Evolutionary conservation across 2,113 vertebrate genomes (phyloP).

Genomic region (Peromyscus californicus): DNA sequence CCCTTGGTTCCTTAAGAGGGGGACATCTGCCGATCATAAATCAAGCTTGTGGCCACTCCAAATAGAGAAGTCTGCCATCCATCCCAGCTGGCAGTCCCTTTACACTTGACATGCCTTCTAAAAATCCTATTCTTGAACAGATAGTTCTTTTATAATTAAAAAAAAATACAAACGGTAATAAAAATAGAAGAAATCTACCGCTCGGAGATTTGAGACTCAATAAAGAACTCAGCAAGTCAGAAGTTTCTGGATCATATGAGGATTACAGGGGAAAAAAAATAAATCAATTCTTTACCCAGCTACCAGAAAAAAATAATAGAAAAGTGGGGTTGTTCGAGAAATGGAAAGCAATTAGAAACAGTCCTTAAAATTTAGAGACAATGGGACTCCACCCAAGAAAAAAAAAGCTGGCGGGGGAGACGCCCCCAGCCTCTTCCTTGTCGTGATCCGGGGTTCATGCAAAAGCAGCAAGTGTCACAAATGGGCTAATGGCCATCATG

Average conservation of each 20-base stretch:
- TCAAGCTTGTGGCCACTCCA: conserved; percentile 30
- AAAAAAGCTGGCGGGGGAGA: neutral
- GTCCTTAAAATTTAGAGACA: neutral
- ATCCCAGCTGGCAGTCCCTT: neutral
- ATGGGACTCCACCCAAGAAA: neutral
- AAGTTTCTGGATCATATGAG: conserved; percentile 16
- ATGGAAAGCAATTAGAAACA: neutral
- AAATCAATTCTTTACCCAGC: neutral
- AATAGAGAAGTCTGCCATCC: conserved; percentile 41
- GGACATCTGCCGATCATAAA: conserved; percentile 56
- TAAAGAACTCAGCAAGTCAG: conserved; percentile 33
- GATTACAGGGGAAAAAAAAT: neutral
- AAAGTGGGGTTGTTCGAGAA: neutral
- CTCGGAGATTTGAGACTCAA: conserved; percentile 29
- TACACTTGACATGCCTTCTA: neutral
- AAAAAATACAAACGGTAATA: conserved; percentile 50
- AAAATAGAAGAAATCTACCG: conserved; percentile 34
- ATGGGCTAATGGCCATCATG: neutral
- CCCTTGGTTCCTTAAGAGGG: conserved; percentile 42
- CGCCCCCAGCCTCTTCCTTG: rapidly evolving
- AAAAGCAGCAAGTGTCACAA: neutral
- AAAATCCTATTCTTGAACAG: neutral
- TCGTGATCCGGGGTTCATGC: neutral
- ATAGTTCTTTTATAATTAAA: conserved; percentile 54
- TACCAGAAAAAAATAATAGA: neutral